Evolutionary conservation across 2,888 invertebrate species (phyloP), one percentile per base, ranked within the genome.

Genomic region (Heterodera filipjevi): DNA sequence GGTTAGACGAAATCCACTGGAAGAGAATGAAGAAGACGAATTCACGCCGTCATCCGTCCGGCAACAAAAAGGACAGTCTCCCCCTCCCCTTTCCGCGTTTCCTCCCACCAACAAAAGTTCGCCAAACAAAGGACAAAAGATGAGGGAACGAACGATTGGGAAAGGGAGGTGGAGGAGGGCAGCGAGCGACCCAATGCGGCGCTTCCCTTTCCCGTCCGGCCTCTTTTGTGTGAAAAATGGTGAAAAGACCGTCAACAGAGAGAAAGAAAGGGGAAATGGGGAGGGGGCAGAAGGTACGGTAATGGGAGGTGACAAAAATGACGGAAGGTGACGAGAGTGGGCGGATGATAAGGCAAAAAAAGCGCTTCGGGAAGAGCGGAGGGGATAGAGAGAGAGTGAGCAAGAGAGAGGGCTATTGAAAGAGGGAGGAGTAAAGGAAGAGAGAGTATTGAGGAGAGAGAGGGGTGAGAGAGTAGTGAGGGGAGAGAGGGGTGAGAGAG

Each of bases 51-150:
- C 59, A 59, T 59, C 59, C 59, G 59, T 59, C 59, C 59, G 27
- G 59, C 59, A 27, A 59, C 59, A 59, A 59, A 59, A 59, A 27
- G 59, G 59, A 59, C 59, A 59, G 59, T n/a, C 59, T 5, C 59
- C n/a, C 59, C 59, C 22, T n/a, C n/a, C 59, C 22, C 59, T n/a
- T 3, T 27, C 59, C 59, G n/a, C 27, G 12, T 10, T 27, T 6
- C 59, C n/a, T n/a, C 59, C 27, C n/a, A n/a, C 5, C 8, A 32
- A 33, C 33, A 68, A 68, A 68, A 68, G 68, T 68, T 68, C 68
- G 68, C 68, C 68, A 32, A 68, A 68, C 68, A 68, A 68, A 68
- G 68, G 68, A 68, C 68, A 68, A 16, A 66, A 16, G 33, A 27
- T 68, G 33, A 22, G 27, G 33, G 33, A 12, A 16, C 33, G 49